Evolutionary conservation across 2,888 invertebrate species (phyloP).

Genomic region (Xestia ashworthii): DNA sequence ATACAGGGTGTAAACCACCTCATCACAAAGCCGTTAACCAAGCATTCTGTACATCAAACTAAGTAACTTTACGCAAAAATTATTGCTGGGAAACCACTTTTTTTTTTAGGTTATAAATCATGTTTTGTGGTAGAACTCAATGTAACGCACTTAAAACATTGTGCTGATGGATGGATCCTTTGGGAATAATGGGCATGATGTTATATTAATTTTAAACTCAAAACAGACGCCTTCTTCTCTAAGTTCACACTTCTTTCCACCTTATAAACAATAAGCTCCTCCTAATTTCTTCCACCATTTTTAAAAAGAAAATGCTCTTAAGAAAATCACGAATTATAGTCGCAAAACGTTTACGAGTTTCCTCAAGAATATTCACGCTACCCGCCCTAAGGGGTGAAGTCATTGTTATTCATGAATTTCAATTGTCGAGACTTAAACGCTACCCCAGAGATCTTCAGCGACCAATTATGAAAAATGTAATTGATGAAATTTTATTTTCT

Average conservation of each 20-base stretch:
- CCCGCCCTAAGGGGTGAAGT: slow-evolving; percentile 40
- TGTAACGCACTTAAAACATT: too few relatives aligned
- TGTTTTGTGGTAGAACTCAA: too few relatives aligned
- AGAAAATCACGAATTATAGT: slow-evolving; percentile 44
- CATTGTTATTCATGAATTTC: slow-evolving; percentile 69
- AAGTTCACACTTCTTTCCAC: not conserved
- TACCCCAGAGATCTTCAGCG: slow-evolving; percentile 30
- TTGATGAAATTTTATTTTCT: slow-evolving; percentile 46
- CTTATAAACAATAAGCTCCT: not conserved
- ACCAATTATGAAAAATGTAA: slow-evolving; percentile 60
- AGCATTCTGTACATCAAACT: too few relatives aligned
- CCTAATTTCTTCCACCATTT: slow-evolving; percentile 1
- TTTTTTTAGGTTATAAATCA: too few relatives aligned
- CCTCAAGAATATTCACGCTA: slow-evolving; percentile 51
- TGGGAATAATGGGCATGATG: not conserved
- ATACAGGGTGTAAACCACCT: too few relatives aligned
- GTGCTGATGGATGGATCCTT: too few relatives aligned
- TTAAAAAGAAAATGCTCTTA: slow-evolving; percentile 17
- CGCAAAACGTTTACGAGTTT: slow-evolving; percentile 51
- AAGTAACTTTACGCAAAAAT: too few relatives aligned
- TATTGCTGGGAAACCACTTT: too few relatives aligned
- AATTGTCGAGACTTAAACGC: slow-evolving; percentile 48
- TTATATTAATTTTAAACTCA: not conserved
- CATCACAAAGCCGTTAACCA: too few relatives aligned
- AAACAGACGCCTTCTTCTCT: not conserved